A percentile compares a stretch with the other conserved stretches of the same genome.
Conservation (phyloP, 1,140 invertebrate species). For the Lineus longissimus region DNA sequence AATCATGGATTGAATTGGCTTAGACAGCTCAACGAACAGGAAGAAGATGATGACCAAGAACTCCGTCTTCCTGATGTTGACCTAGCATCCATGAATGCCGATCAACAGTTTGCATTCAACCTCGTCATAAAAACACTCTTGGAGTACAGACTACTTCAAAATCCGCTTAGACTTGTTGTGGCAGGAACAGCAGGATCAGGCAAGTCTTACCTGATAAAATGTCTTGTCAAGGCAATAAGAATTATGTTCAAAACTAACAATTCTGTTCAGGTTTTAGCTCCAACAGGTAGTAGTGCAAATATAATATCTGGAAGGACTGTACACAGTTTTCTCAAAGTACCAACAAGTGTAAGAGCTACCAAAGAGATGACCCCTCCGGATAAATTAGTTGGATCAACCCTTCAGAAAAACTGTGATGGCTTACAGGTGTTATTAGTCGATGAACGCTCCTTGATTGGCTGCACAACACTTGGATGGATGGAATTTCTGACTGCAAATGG, state of each 20-base stretch:
- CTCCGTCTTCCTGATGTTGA: no score
- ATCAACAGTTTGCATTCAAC: no score
- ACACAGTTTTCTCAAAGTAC: conserved; percentile 23
- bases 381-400: conserved; percentile 6
- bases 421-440: conserved; percentile 22
- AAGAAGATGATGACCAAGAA: no score
- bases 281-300: conserved; percentile 26
- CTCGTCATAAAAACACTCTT: not conserved
- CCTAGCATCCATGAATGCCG: no score
- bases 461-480: conserved; percentile 23
- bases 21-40: no score
- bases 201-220: conserved; percentile 16
- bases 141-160: not conserved
- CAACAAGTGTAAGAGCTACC: conserved; percentile 8
- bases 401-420: conserved; percentile 15
- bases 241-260: conserved; percentile 16
- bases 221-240: conserved; percentile 17
- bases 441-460: conserved; percentile 25
- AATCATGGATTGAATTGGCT: no score
- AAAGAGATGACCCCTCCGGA: conserved; percentile 18
- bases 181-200: conserved; percentile 1
- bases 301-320: conserved; percentile 18
- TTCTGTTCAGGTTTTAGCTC: conserved; percentile 21
- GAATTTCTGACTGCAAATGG: conserved; percentile 19
- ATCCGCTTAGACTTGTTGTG: not conserved